Evolutionary conservation across 2,888 invertebrate genomes (phyloP).

Genomic region (Ectemnius lituratus): DNA sequence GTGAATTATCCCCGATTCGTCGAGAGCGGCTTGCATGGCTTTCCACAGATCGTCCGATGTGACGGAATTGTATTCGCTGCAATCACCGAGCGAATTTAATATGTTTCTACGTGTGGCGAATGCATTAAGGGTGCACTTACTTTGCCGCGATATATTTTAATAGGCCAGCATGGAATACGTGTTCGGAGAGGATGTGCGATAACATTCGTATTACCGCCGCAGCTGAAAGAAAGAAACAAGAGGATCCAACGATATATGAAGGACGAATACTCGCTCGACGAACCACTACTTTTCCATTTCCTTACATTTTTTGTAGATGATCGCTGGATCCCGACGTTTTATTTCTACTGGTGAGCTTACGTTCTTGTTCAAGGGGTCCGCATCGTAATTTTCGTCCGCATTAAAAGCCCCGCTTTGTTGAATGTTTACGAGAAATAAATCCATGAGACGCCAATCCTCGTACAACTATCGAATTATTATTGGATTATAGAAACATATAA

Average conservation of each 20-base stretch:
- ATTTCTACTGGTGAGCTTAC: conserved; percentile 3
- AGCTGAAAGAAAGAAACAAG: conserved; percentile 28
- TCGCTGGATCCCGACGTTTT: rapidly evolving
- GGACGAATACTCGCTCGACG: background rate
- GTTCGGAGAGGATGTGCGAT: conserved; percentile 78
- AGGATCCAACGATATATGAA: background rate
- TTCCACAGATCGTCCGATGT: conserved; percentile 79
- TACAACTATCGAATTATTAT: conserved; percentile 22
- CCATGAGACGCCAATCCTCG: conserved; percentile 32
- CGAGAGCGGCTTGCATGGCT: conserved; percentile 38
- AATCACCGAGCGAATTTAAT: conserved; percentile 33
- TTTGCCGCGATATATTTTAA: conserved; percentile 59
- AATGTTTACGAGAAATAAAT: conserved; percentile 3
- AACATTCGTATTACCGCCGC: conserved; percentile 81
- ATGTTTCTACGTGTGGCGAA: no score
- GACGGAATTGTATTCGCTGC: conserved; percentile 67
- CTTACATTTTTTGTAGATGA: conserved; percentile 38
- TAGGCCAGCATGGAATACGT: conserved; percentile 77
- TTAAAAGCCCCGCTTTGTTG: background rate
- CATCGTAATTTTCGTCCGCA: background rate
- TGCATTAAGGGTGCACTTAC: conserved; percentile 61
- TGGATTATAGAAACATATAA: background rate
- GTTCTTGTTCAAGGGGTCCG: conserved; percentile 17
- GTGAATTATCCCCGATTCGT: conserved; percentile 44
- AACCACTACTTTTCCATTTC: background rate